Evolutionary conservation across 1,140 invertebrate species (phyloP).

Genomic region (Drosophila pseudoananassae): DNA sequence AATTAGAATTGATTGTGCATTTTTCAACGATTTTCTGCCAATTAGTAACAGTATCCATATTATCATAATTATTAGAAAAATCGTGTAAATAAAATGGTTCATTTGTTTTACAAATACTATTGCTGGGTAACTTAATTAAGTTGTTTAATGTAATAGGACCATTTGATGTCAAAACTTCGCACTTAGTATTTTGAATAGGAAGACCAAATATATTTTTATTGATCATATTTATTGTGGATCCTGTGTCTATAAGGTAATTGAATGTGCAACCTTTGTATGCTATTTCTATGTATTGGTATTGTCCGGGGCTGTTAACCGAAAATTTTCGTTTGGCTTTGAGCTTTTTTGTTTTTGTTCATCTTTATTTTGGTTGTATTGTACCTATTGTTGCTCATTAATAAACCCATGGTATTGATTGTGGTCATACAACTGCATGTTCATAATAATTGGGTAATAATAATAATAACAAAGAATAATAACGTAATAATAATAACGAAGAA

Average conservation of each 20-base stretch:
- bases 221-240: conserved; percentile 8
- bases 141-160: conserved; percentile 6
- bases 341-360: neutral
- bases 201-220: conserved; percentile 11
- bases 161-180: conserved; percentile 16
- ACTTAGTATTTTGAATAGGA: conserved; percentile 10
- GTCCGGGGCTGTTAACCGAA: conserved; percentile 3
- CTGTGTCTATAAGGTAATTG: conserved; percentile 9
- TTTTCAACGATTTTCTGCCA: neutral
- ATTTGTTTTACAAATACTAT: conserved; percentile 12
- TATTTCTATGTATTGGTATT: conserved; percentile 4
- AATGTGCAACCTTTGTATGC: too few species aligned
- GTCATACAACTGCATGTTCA: conserved; percentile 9
- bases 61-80: conserved; percentile 5
- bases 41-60: too few species aligned
- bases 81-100: conserved; percentile 7
- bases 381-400: conserved; percentile 3
- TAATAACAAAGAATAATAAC: too few species aligned
- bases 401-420: conserved; percentile 1
- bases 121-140: conserved; percentile 3
- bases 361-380: conserved; percentile 3
- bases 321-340: conserved; percentile 9
- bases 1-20: too few species aligned
- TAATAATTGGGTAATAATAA: conserved; percentile 5
- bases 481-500: too few species aligned